A percentile compares a stretch with the other conserved stretches of the same genome.
These are phyloP conservation scores for Pimpla rufipes DNA, from an alignment of 2,888 invertebrate species.

Conservation along the genomic window DNA sequence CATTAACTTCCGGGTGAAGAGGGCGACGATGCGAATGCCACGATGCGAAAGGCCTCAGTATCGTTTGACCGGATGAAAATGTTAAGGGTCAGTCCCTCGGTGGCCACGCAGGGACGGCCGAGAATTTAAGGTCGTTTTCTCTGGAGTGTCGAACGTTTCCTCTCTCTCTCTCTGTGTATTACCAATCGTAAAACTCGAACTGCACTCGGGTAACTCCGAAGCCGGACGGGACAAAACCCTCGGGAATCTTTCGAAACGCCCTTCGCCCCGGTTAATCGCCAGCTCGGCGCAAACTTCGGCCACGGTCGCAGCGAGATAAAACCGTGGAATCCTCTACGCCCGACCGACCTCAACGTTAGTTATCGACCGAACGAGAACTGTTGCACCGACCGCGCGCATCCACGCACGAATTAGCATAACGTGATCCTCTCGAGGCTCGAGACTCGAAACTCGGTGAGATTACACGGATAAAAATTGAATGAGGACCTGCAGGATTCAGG, in stretches of 20 bases:
- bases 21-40: slow-evolving; percentile 16
- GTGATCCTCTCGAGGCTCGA: slow-evolving; percentile 28
- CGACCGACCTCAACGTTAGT: neutral
- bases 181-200: slow-evolving; percentile 54
- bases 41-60: slow-evolving; percentile 11
- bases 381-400: neutral
- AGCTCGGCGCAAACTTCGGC: slow-evolving; percentile 17
- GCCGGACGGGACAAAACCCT: slow-evolving; percentile 23
- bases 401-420: slow-evolving; percentile 56
- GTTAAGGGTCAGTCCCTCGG: slow-evolving; percentile 58
- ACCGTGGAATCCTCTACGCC: slow-evolving; percentile 6
- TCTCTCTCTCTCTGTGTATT: too few relatives aligned
- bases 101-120: slow-evolving; percentile 17
- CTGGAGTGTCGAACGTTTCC: slow-evolving; percentile 35
- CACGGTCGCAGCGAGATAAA: slow-evolving; percentile 1
- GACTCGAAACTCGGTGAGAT: neutral
- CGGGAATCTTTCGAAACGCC: slow-evolving; percentile 40
- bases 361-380: neutral
- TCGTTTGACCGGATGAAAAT: slow-evolving; percentile 41
- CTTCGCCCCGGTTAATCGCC: slow-evolving; percentile 40
- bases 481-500: slow-evolving; percentile 25
- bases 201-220: slow-evolving; percentile 19
- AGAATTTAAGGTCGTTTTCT: slow-evolving; percentile 50
- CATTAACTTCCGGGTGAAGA: slow-evolving; percentile 54
- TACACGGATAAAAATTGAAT: slow-evolving; percentile 35